Evolutionary conservation across 23 tunicate genomes (phyloP).

Genomic region (Ascidia mentula): DNA sequence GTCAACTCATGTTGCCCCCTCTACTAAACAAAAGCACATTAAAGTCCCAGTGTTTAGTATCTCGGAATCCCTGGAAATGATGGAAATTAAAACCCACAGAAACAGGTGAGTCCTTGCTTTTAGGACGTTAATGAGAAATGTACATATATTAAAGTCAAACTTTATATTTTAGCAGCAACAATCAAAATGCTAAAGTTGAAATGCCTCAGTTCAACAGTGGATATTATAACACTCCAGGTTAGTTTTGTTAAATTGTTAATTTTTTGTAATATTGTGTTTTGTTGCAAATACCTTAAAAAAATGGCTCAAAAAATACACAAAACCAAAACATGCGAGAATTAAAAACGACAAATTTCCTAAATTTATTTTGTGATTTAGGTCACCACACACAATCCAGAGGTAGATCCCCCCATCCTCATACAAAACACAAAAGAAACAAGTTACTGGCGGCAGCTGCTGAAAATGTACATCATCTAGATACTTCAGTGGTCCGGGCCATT

Average conservation of each 20-base stretch:
- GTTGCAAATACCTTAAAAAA: no score
- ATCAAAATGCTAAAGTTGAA: background rate
- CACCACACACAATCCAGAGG: background rate
- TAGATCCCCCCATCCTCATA: slow-evolving; percentile 4
- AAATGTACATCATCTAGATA: background rate
- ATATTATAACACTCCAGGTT: background rate
- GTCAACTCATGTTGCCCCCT: slow-evolving; percentile 17
- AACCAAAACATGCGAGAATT: no score
- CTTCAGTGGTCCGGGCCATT: slow-evolving; percentile 22
- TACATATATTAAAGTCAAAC: no score
- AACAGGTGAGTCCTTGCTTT: background rate
- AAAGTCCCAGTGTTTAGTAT: background rate
- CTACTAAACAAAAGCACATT: background rate
- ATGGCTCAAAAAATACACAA: no score
- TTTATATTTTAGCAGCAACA: background rate
- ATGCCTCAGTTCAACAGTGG: background rate
- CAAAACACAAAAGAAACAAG: background rate
- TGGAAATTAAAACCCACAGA: background rate
- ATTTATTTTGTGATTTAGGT: no score
- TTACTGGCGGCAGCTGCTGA: background rate
- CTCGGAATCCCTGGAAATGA: background rate
- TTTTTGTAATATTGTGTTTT: background rate
- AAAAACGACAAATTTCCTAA: no score
- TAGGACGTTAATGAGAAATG: no score
- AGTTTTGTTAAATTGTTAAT: background rate